A percentile compares a stretch with the other conserved stretches of the same genome.
These are phyloP conservation scores for Drosophila gaucha DNA, from an alignment of 2,888 invertebrate species.

Conservation along the genomic window DNA sequence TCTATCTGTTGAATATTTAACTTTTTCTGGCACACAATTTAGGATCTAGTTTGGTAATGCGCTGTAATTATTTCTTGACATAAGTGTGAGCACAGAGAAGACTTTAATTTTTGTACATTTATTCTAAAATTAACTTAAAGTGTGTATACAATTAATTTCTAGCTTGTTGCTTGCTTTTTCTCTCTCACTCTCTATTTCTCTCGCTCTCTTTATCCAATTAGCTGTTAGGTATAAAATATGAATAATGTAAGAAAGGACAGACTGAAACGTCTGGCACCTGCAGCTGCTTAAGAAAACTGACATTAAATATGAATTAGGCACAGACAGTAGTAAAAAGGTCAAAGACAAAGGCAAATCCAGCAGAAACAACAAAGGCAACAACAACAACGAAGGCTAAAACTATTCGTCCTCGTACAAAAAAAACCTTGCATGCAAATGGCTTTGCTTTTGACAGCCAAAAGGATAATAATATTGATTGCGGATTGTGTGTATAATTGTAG, in stretches of 20 bases:
- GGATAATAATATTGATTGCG: constrained; percentile 74
- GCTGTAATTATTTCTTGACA: too few species aligned
- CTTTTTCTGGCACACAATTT: too few species aligned
- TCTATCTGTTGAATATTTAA: too few species aligned
- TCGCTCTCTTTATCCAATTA: constrained; percentile 34
- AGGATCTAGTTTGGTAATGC: too few species aligned
- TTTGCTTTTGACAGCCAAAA: constrained; percentile 68
- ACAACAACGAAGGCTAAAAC: constrained; percentile 1
- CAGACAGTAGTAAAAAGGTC: constrained; percentile 38
- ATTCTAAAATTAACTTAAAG: neutral
- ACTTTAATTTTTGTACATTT: neutral
- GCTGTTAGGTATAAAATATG: constrained; percentile 56
- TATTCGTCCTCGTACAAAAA: constrained; percentile 39
- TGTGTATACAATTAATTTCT: constrained; percentile 2
- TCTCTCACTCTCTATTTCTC: neutral
- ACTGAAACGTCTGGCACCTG: constrained; percentile 64
- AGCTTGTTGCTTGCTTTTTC: neutral
- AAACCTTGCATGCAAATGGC: constrained; percentile 69
- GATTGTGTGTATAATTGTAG: constrained; percentile 20
- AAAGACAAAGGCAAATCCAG: constrained; percentile 57
- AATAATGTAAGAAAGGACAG: constrained; percentile 49
- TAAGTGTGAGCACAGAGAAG: too few species aligned
- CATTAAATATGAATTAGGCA: constrained; percentile 75
- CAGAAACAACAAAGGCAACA: constrained; percentile 8
- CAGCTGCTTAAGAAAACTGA: constrained; percentile 32